Evolutionary conservation across 1,140 invertebrate genomes (phyloP).

Genomic region (Rhyacophila brunnea): DNA sequence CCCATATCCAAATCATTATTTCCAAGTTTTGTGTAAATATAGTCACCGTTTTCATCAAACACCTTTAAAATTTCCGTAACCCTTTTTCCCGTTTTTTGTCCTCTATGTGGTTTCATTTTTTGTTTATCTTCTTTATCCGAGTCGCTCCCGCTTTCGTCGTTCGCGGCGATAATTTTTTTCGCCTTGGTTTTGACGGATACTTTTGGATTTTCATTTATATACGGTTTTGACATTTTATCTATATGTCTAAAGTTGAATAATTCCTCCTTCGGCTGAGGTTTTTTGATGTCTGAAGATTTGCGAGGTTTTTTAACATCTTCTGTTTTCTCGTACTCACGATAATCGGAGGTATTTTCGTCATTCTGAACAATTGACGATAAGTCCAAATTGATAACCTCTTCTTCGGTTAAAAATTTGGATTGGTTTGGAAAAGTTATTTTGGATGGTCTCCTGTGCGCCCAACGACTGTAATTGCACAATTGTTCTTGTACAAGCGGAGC

Average conservation of each 20-base stretch:
- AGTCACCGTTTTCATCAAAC: conserved; percentile 53
- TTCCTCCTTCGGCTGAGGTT: conserved; percentile 1
- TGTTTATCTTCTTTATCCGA: not conserved
- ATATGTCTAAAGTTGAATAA: conserved; percentile 1
- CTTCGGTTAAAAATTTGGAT: not conserved
- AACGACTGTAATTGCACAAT: conserved; percentile 15
- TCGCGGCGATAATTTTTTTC: not conserved
- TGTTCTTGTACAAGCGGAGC: not conserved
- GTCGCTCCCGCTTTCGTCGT: not conserved
- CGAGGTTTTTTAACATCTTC: conserved; percentile 16
- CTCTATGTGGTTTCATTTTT: not conserved
- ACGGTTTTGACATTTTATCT: not conserved
- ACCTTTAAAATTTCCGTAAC: conserved; percentile 39
- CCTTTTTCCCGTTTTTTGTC: not conserved
- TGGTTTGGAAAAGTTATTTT: conserved; percentile 18
- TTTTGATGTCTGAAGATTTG: conserved; percentile 1
- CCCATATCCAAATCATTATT: conserved; percentile 54
- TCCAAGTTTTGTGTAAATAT: conserved; percentile 56
- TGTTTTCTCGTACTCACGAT: conserved; percentile 28
- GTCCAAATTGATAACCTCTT: conserved; percentile 40
- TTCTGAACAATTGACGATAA: not conserved
- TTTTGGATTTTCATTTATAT: not conserved
- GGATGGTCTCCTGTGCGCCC: conserved; percentile 16
- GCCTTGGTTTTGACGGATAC: conserved; percentile 1
- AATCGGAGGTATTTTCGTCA: conserved; percentile 15